Conservation (phyloP, 2,888 invertebrate genomes). For the Aspidiotus destructor region DNA sequence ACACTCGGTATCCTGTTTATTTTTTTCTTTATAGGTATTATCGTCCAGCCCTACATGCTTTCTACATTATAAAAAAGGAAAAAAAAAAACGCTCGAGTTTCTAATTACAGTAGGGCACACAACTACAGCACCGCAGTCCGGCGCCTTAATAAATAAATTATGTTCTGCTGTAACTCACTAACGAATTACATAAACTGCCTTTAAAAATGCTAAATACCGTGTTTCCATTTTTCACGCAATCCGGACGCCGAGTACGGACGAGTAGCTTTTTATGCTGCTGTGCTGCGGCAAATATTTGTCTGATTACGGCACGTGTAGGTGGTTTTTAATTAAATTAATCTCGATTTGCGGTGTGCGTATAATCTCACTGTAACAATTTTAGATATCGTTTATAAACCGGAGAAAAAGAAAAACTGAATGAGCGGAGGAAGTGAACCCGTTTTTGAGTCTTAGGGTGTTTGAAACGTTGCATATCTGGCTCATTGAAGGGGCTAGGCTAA, state of each 20-base stretch:
- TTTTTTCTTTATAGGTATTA: not conserved
- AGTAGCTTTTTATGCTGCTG: too few species aligned
- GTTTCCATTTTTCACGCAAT: constrained; percentile 27
- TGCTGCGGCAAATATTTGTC: too few species aligned
- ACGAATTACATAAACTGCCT: constrained; percentile 27
- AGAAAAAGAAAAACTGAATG: too few species aligned
- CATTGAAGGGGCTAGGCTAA: too few species aligned
- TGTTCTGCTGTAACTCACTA: constrained; percentile 17
- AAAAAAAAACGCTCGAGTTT: constrained; percentile 16
- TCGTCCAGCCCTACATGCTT: not conserved
- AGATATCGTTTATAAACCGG: too few species aligned
- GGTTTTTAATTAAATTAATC: too few species aligned
- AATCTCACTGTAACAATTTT: too few species aligned
- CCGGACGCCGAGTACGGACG: not conserved
- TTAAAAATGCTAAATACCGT: constrained; percentile 25
- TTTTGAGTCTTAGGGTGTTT: too few species aligned
- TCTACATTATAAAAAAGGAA: not conserved
- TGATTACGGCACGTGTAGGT: too few species aligned
- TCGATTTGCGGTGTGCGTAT: too few species aligned
- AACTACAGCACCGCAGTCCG: not conserved
- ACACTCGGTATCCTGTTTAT: not conserved
- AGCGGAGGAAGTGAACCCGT: too few species aligned
- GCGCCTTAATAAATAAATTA: constrained; percentile 24
- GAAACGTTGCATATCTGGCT: too few species aligned
- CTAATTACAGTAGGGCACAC: constrained; percentile 22